A percentile compares a stretch with the other conserved stretches of the same genome.
Evolutionary conservation across 2,888 invertebrate genomes (phyloP).

Genomic region (Epiblema foenella): DNA sequence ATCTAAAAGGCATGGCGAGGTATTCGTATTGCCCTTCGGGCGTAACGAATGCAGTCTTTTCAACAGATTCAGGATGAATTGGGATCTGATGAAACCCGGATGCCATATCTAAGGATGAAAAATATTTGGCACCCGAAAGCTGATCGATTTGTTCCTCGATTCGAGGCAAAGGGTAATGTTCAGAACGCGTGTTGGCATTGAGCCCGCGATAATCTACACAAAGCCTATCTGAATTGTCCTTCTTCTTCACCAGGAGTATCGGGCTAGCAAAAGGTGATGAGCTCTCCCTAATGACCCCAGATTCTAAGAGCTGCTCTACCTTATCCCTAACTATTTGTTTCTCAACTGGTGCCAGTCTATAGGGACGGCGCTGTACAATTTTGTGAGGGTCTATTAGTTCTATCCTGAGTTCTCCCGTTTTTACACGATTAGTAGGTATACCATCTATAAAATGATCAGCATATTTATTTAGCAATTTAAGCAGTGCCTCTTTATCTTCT

Average conservation of each 20-base stretch:
- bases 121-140: conserved; percentile 44
- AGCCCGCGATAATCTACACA: conserved; percentile 44
- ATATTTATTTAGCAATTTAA: background rate
- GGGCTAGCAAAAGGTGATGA: conserved; percentile 49
- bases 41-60: conserved; percentile 7
- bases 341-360: conserved; percentile 42
- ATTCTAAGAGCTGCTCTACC: conserved; percentile 47
- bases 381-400: too few species aligned
- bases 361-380: too few species aligned
- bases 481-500: background rate
- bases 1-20: conserved; percentile 27
- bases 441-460: conserved; percentile 45
- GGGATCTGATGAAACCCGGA: conserved; percentile 51
- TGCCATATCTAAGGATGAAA: conserved; percentile 28
- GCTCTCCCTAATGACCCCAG: conserved; percentile 33
- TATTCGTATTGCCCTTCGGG: conserved; percentile 30
- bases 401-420: too few species aligned
- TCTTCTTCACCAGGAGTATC: conserved; percentile 28
- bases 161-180: conserved; percentile 42
- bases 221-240: conserved; percentile 41
- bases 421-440: conserved; percentile 29
- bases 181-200: conserved; percentile 50
- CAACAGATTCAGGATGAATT: conserved; percentile 45
- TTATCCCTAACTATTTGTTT: conserved; percentile 49
- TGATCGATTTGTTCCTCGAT: conserved; percentile 44